Evolutionary conservation across 2,113 vertebrate genomes (phyloP).

Genomic region (Chaenocephalus aceratus): DNA sequence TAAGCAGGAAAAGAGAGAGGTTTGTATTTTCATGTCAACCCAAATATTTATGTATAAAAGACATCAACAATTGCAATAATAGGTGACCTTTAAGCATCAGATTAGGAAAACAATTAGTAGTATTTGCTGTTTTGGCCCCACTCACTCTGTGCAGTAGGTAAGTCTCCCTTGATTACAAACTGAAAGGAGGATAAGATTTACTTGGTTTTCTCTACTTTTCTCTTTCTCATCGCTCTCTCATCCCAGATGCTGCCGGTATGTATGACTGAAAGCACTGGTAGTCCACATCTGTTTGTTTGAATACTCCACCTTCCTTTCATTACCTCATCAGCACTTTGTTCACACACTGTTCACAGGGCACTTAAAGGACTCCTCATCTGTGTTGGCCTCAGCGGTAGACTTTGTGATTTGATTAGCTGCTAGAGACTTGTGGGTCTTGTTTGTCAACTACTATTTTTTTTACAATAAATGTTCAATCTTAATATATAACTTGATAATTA

Average conservation of each 20-base stretch:
- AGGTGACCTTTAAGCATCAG: not conserved
- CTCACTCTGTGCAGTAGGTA: conserved; percentile 16
- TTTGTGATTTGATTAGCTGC: not conserved
- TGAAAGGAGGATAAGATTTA: conserved; percentile 76
- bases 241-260: conserved; percentile 92
- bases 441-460: not conserved
- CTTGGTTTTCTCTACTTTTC: conserved; percentile 84
- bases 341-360: not conserved
- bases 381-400: not conserved
- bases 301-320: conserved; percentile 13
- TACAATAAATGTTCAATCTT: not conserved
- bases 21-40: no score
- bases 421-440: not conserved
- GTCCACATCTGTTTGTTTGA: conserved; percentile 69
- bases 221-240: conserved; percentile 83
- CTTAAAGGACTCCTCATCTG: not conserved
- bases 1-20: no score
- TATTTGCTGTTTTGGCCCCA: conserved; percentile 4
- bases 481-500: not conserved
- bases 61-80: no score
- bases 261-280: conserved; percentile 76
- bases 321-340: conserved; percentile 24
- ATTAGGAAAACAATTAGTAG: not conserved
- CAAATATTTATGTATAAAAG: no score
- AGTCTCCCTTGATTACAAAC: not conserved